Percentiles rank a stretch among this genome's conserved stretches.
Conservation (phyloP, 2,888 invertebrate species). For the Papilio protenor region DNA sequence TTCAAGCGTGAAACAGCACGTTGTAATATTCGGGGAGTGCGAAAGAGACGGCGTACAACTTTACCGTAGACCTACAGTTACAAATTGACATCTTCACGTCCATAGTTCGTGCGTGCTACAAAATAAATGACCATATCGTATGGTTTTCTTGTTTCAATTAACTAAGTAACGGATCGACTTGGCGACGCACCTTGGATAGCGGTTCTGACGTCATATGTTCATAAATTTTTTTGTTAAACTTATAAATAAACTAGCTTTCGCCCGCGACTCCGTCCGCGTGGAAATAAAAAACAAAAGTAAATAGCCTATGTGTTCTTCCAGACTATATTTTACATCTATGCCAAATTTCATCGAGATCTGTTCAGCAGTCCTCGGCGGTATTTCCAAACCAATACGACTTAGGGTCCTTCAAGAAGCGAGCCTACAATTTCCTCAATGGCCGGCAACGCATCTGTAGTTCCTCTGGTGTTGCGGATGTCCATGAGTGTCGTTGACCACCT, state of each 20-base stretch:
- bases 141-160: constrained; percentile 64
- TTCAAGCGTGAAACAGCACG: constrained; percentile 5
- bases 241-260: not conserved
- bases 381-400: too few species aligned
- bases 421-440: too few species aligned
- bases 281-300: too few species aligned
- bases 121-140: constrained; percentile 64
- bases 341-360: too few species aligned
- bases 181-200: constrained; percentile 52
- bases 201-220: constrained; percentile 19
- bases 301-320: too few species aligned
- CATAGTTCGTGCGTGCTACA: constrained; percentile 55
- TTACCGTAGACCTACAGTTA: constrained; percentile 43
- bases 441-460: too few species aligned
- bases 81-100: constrained; percentile 50
- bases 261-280: too few species aligned
- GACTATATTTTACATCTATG: too few species aligned
- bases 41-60: constrained; percentile 18
- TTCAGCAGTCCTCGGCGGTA: too few species aligned
- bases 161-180: constrained; percentile 57
- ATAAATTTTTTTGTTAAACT: constrained; percentile 4
- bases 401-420: too few species aligned
- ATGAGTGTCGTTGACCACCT: too few species aligned
- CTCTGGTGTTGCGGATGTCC: too few species aligned
- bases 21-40: constrained; percentile 20